Evolutionary conservation across 2,888 invertebrate genomes (phyloP), one percentile per base, ranked within the genome.

Genomic region (Sericinus montela): DNA sequence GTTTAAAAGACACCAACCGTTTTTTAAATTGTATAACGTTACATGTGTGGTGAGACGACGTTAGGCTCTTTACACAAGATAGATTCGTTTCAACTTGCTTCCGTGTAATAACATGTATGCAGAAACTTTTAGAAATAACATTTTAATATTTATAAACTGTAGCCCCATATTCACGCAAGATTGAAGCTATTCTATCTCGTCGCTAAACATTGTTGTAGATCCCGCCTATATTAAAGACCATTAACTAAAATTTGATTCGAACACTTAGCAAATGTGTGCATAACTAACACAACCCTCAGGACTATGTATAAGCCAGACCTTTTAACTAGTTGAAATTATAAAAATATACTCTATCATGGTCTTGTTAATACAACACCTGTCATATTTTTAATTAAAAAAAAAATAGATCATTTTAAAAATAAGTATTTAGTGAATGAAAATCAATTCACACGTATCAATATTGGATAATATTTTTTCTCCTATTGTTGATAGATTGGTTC

Each of bases 41-140:
- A 86, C 88, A 87, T 87, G 87, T 87, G 88, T 87, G 86, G 88
- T 87, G 88, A 88, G 87, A 87, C 87, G 87, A 82, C 80, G 83
- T 77, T 80, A 84, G 83, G 78, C 71, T 70, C 69, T 75, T 61
- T 49, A 52, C 60, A 48, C 69, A 72, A 72, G 72, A 74, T 72
- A 63, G 72, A 68, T 60, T 67, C 44, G 68, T 73, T 78, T 78
- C 73, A 65, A 67, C 70, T 75, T 75, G 67, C 66, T 62, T 54
- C 10, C 19, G 9, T 16, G 42, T 52, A 45, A 38, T 39, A 41
- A 28, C n/a, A 30, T 38, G 43, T 19, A 19, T 39, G n/a, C n/a
- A n/a, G n/a, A n/a, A n/a, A n/a, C 16, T 35, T 25, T 40, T 11
- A 14, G 10, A 30, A 11, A 37, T 45, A 15, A 30, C n/a, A 37